A percentile compares a stretch with the other conserved stretches of the same genome.
Evolutionary conservation across 2,888 invertebrate species (phyloP).

Genomic region (Ornithoptera priamus): DNA sequence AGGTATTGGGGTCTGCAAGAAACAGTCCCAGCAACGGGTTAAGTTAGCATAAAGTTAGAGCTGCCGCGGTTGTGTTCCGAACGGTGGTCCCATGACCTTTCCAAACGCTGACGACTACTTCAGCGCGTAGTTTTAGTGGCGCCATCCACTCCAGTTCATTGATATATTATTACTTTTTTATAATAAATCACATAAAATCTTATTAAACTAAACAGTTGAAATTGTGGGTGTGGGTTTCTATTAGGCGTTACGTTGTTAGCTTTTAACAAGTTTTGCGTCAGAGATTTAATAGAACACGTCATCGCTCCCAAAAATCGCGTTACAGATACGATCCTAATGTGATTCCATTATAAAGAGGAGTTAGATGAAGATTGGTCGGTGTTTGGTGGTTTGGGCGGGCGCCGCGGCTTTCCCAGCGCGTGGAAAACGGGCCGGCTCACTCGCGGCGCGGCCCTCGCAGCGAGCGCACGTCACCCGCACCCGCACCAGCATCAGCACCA

Average conservation of each 20-base stretch:
- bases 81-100: too few relatives aligned
- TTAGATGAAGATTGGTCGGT: constrained; percentile 44
- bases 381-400: constrained; percentile 50
- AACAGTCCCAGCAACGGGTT: too few relatives aligned
- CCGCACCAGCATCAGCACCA: too few relatives aligned
- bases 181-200: too few relatives aligned
- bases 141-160: too few relatives aligned
- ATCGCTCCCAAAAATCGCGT: constrained; percentile 13
- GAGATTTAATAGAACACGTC: constrained; percentile 18
- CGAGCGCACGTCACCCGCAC: constrained; percentile 51
- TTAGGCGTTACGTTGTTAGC: constrained; percentile 15
- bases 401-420: constrained; percentile 56
- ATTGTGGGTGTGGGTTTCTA: not conserved
- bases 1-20: too few relatives aligned
- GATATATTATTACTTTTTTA: too few relatives aligned
- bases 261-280: constrained; percentile 20
- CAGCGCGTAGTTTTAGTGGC: too few relatives aligned
- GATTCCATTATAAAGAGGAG: constrained; percentile 48
- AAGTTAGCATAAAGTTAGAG: too few relatives aligned
- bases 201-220: too few relatives aligned
- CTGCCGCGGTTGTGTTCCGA: too few relatives aligned
- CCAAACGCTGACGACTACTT: too few relatives aligned
- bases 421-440: constrained; percentile 51
- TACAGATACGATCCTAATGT: constrained; percentile 40
- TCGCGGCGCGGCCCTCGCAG: constrained; percentile 43